Percentiles rank a stretch among this genome's conserved stretches.
Evolutionary conservation across 2,113 vertebrate species (phyloP).

Genomic region (Protobothrops flavoviridis): DNA sequence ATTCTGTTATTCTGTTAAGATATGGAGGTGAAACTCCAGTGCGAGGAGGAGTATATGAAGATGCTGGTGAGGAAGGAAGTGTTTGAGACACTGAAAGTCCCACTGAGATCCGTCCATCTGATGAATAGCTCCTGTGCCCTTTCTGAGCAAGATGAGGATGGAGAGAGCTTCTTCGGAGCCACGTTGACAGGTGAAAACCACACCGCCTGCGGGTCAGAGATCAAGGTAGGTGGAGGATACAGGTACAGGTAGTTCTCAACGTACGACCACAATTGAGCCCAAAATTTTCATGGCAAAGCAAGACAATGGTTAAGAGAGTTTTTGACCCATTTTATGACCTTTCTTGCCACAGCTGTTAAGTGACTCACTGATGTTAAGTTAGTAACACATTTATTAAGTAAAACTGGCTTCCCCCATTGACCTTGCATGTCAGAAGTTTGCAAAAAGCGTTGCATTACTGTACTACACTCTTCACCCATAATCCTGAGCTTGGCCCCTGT

Average conservation of each 20-base stretch:
- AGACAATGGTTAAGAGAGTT: not conserved
- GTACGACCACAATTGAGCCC: not conserved
- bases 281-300: not conserved
- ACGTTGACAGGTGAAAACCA: conserved; percentile 63
- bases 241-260: not conserved
- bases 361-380: no score
- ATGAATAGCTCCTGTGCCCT: conserved; percentile 55
- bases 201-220: conserved; percentile 59
- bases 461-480: not conserved
- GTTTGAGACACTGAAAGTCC: conserved; percentile 57
- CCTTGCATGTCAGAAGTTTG: no score
- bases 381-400: no score
- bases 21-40: conserved; percentile 58
- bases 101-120: conserved; percentile 45
- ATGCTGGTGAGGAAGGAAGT: conserved; percentile 65
- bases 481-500: not conserved
- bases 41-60: conserved; percentile 63
- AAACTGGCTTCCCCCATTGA: no score
- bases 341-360: no score
- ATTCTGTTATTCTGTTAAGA: conserved; percentile 36
- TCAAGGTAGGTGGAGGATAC: conserved; percentile 53
- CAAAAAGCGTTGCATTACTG: not conserved
- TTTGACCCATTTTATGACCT: not conserved
- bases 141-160: conserved; percentile 46
- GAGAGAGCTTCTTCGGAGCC: conserved; percentile 50